Base-by-base conservation (phyloP, 1,140 invertebrate genomes). In the Neodiprion pinetum region DNA sequence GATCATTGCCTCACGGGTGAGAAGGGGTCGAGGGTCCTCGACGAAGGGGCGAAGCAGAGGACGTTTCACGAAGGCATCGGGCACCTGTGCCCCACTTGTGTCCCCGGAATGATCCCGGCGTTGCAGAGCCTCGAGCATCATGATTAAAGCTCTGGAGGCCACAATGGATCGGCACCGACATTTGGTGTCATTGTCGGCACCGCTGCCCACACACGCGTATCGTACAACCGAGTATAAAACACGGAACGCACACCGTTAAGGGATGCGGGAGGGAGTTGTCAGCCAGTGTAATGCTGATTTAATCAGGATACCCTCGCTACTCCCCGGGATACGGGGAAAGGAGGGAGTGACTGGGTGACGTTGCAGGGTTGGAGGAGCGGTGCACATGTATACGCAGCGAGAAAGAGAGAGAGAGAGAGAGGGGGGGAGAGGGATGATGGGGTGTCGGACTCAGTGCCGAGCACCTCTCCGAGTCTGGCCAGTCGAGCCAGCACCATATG, bases 231-330 rank as follows among this genome's bases (percentile, higher is more conserved):
- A 40, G 28, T 40, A 40, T 40, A 40, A 61, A 12, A 61, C 53
- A 61, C 53, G n/a, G n/a, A 12, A 61, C n/a, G 53, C 11, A 61
- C 53, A 61, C 53, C 53, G 11, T 17, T 61, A 61, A 61, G 53
- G 11, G 50, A 69, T 76, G 68, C 67, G 28, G 23, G 73, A 50
- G 65, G 14, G 73, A 74, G 70, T 78, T 74, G 48, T 79, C 78
- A 77, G 79, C 79, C 75, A 73, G 75, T 81, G 76, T 86, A 85
- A 86, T 86, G 84, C 85, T 85, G 85, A 85, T 86, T 86, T 85
- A 85, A 86, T 85, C 85, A 85, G 83, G 81, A 81, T 83, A 80
- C 67, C 40, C 67, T 12, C 11, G 40, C 67, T 21, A 5, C 28
- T 40, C 28, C 28, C 28, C 28, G 28, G 28, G 28, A 40, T 5